Evolutionary conservation across 2,797 vertebrate genomes (phyloP).

Genomic region (Channallabes apus): DNA sequence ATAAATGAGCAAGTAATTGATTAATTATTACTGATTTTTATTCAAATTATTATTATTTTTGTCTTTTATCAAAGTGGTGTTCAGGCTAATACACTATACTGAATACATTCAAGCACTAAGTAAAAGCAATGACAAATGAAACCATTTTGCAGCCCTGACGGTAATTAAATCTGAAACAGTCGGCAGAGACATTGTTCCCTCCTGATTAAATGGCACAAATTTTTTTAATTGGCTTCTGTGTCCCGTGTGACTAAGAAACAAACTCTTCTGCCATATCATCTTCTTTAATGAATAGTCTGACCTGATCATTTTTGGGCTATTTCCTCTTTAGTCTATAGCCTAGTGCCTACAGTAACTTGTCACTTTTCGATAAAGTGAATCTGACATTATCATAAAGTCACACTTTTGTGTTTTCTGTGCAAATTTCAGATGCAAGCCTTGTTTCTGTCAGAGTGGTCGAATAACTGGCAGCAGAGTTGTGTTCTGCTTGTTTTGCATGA

Average conservation of each 20-base stretch:
- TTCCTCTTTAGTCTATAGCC: conserved; percentile 31
- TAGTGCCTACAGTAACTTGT: too few species aligned
- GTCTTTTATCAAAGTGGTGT: not conserved
- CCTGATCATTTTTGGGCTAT: conserved; percentile 1
- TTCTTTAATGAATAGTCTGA: conserved; percentile 24
- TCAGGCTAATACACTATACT: conserved; percentile 4
- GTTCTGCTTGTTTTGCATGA: conserved; percentile 35
- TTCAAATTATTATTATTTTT: not conserved
- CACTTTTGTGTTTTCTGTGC: conserved; percentile 24
- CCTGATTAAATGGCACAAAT: conserved; percentile 24
- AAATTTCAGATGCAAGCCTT: conserved; percentile 34
- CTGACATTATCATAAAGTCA: conserved; percentile 40
- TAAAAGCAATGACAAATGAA: conserved; percentile 38
- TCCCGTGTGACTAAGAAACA: conserved; percentile 30
- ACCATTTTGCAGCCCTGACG: conserved; percentile 31
- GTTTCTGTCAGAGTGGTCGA: conserved; percentile 41
- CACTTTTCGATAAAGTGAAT: conserved; percentile 16
- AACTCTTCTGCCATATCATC: conserved; percentile 6
- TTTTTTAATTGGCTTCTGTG: conserved; percentile 36
- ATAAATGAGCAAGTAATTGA: too few species aligned
- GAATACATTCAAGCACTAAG: conserved; percentile 24
- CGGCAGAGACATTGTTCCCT: conserved; percentile 10
- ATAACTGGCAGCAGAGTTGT: conserved; percentile 29
- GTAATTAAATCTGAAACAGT: conserved; percentile 49
- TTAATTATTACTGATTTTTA: not conserved